Evolutionary conservation across 2,797 vertebrate genomes (phyloP), one percentile per base, ranked within the genome.

Genomic region (Gobionotothen gibberifrons): DNA sequence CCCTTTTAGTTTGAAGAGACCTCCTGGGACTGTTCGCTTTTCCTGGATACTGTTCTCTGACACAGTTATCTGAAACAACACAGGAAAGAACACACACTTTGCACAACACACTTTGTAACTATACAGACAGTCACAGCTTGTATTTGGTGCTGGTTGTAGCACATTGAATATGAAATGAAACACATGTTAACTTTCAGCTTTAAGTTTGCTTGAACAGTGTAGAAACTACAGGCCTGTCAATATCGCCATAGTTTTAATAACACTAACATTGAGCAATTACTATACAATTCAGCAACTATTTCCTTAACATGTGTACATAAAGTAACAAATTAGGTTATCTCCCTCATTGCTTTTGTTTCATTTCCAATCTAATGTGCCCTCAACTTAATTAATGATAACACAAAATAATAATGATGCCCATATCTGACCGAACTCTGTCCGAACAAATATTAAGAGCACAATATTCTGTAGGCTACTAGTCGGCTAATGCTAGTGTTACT

Each of bases 291-390:
- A 5, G 32, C 5, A n/a, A 49, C 8, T 15, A 10, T 29, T 65
- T 7, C 29, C 40, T 22, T 15, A 22, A 51, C 55, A 26, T 56
- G 14, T 47, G 12, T 19, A 16, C 52, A 42, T 53, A 42, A n/a
- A n/a, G 13, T 36, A 3, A 21, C 11, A 12, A 12, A 15, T 9
- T 32, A 36, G 22, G 48, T 52, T 32, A 65, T 8, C 6, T 52
- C 49, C 44, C 15, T 42, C 15, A 16, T 16, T 26, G 19, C 42
- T 3, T n/a, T 54, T 46, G 26, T 36, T 44, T 66, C 0, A 42
- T 64, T 66, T 55, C 17, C 22, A 21, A 52, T 65, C 36, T n/a
- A 51, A 15, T 49, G 47, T 21, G 47, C n/a, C 39, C 21, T 53
- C 32, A 47, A 46, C 26, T 55, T 2, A 47, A 15, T 36, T 2